Conservation (phyloP, 2,797 vertebrate species). For the Podargus strigoides region DNA sequence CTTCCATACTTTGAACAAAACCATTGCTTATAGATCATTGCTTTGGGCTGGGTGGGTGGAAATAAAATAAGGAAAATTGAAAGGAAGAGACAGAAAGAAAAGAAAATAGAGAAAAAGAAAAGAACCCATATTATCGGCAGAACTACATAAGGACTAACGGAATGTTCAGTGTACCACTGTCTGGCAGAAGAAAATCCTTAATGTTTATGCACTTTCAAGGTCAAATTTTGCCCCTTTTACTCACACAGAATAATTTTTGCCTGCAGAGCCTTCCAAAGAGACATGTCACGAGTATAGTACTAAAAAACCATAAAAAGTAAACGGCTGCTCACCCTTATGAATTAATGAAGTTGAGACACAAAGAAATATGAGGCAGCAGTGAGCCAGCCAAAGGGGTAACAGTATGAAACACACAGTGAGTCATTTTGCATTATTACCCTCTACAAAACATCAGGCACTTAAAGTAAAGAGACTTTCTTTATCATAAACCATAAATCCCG, state of each 20-base stretch:
- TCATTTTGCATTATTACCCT: not conserved
- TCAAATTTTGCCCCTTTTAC: not conserved
- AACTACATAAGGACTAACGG: not conserved
- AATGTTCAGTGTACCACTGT: not conserved
- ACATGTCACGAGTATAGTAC: not conserved
- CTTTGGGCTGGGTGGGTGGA: not conserved
- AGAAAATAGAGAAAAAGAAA: not conserved
- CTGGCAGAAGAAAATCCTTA: not conserved
- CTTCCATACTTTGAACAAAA: not conserved
- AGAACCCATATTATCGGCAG: not conserved
- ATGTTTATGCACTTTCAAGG: not conserved
- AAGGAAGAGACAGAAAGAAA: not conserved
- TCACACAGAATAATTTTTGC: not conserved
- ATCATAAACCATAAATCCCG: not conserved
- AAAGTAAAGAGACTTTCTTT: not conserved
- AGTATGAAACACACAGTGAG: not conserved
- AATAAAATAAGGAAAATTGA: not conserved
- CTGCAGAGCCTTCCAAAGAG: not conserved
- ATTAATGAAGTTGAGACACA: not conserved
- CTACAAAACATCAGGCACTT: not conserved
- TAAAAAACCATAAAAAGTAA: not conserved
- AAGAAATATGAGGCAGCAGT: not conserved
- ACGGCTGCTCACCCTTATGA: not conserved
- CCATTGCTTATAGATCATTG: not conserved
- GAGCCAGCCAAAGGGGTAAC: not conserved